Percentiles rank a stretch among this genome's conserved stretches.
Conservation (phyloP, 2,888 invertebrate genomes). For the Yponomeuta cagnagella region DNA sequence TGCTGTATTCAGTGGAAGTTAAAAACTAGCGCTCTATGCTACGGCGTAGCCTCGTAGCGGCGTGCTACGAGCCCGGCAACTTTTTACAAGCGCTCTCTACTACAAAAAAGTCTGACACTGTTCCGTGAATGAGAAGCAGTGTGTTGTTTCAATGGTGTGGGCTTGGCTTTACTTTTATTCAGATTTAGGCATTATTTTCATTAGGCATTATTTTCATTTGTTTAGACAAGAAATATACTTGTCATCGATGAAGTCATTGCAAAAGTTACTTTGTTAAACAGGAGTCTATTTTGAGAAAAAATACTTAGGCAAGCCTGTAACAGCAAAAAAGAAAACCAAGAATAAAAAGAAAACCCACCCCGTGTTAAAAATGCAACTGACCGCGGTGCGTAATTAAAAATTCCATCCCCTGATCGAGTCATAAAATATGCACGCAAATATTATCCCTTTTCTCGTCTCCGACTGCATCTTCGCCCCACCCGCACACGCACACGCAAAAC, state of each 20-base stretch:
- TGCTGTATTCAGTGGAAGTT: slow-evolving; percentile 3
- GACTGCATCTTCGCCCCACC: slow-evolving; percentile 73
- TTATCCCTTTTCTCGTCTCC: slow-evolving; percentile 75
- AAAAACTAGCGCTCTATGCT: slow-evolving; percentile 23
- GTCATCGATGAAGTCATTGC: too few species aligned
- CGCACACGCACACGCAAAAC: slow-evolving; percentile 74
- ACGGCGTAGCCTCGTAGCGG: slow-evolving; percentile 44
- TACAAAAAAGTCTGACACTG: background rate
- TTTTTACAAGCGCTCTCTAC: slow-evolving; percentile 7
- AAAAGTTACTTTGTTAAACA: too few species aligned
- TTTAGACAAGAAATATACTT: too few species aligned
- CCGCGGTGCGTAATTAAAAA: slow-evolving; percentile 67
- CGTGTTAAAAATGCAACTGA: slow-evolving; percentile 36
- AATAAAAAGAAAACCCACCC: background rate
- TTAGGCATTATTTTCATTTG: too few species aligned
- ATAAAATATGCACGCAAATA: slow-evolving; percentile 76
- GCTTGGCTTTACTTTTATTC: background rate
- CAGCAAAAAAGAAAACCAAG: background rate
- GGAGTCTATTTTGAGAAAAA: background rate
- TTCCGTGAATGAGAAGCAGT: background rate
- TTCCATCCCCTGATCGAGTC: slow-evolving; percentile 76
- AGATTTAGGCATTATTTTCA: too few species aligned
- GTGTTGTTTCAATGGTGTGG: background rate
- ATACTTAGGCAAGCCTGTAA: background rate
- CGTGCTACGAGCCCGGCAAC: slow-evolving; percentile 28